phyloP scores from a whole-genome alignment of 2,113 vertebrate species.

The Lophochroa leadbeateri region DNA sequence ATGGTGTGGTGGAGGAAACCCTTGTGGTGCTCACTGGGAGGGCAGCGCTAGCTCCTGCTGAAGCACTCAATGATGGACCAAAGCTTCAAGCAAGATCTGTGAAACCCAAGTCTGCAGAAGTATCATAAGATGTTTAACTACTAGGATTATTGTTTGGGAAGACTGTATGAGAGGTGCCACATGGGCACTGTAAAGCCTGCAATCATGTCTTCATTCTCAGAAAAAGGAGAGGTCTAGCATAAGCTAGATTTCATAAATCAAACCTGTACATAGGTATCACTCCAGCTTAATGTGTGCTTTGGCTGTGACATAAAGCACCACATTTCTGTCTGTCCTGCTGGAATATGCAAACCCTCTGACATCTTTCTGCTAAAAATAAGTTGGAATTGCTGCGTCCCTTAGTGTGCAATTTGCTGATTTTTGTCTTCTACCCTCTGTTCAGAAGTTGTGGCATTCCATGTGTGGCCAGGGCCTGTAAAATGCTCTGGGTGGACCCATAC shows the following conservation, averaged over 20 bases:
- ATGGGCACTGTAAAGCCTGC: neutral
- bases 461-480: neutral
- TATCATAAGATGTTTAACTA: neutral
- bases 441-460: neutral
- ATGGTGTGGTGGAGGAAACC: neutral
- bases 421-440: neutral
- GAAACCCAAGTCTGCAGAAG: neutral
- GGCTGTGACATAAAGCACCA: neutral
- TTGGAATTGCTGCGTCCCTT: neutral
- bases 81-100: neutral
- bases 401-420: neutral
- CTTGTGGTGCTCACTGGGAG: neutral
- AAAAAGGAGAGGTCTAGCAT: neutral
- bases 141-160: neutral
- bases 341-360: neutral
- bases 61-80: neutral
- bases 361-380: neutral
- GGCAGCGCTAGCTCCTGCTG: neutral
- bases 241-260: neutral
- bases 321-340: neutral
- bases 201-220: neutral
- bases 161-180: neutral
- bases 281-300: neutral
- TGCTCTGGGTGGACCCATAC: neutral
- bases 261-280: neutral